Conservation (phyloP, 2,797 vertebrate genomes). For the Eupleurogrammus muticus region DNA sequence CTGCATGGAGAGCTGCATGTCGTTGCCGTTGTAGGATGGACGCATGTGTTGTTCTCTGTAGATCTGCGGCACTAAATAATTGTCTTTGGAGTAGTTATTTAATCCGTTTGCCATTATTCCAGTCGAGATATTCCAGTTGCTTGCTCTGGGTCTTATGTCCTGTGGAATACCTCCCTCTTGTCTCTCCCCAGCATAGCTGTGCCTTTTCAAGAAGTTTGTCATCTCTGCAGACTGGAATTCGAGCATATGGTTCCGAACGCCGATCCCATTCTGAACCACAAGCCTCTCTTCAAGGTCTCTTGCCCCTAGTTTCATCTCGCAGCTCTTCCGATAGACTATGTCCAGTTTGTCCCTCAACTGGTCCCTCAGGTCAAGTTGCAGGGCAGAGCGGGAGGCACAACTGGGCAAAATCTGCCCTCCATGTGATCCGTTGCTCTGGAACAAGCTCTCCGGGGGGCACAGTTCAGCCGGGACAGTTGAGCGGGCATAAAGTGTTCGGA, state of each 20-base stretch:
- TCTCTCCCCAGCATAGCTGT: slow-evolving; percentile 96
- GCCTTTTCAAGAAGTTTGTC: slow-evolving; percentile 90
- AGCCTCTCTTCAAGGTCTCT: slow-evolving; percentile 72
- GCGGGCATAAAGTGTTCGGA: slow-evolving; percentile 93
- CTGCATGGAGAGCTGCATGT: slow-evolving; percentile 87
- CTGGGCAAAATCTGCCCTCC: slow-evolving; percentile 80
- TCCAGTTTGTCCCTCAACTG: slow-evolving; percentile 88
- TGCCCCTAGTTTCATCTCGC: slow-evolving; percentile 79
- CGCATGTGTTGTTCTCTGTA: slow-evolving; percentile 86
- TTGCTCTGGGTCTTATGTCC: slow-evolving; percentile 76
- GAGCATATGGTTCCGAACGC: slow-evolving; percentile 76
- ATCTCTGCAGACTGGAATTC: slow-evolving; percentile 82
- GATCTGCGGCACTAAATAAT: slow-evolving; percentile 77
- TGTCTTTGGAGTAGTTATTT: slow-evolving; percentile 73
- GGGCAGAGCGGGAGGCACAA: slow-evolving; percentile 81
- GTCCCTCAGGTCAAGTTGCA: slow-evolving; percentile 84
- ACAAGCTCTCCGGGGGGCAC: slow-evolving; percentile 79
- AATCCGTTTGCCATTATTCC: slow-evolving; percentile 81
- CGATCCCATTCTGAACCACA: slow-evolving; percentile 78
- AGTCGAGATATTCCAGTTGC: slow-evolving; percentile 89
- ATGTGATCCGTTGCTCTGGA: slow-evolving; percentile 78
- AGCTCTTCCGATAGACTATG: slow-evolving; percentile 85
- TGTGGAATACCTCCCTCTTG: slow-evolving; percentile 81
- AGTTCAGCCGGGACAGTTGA: slow-evolving; percentile 87
- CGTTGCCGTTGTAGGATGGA: slow-evolving; percentile 89